Evolutionary conservation across 2,888 invertebrate species (phyloP).

Genomic region (Spilosoma lubricipeda): DNA sequence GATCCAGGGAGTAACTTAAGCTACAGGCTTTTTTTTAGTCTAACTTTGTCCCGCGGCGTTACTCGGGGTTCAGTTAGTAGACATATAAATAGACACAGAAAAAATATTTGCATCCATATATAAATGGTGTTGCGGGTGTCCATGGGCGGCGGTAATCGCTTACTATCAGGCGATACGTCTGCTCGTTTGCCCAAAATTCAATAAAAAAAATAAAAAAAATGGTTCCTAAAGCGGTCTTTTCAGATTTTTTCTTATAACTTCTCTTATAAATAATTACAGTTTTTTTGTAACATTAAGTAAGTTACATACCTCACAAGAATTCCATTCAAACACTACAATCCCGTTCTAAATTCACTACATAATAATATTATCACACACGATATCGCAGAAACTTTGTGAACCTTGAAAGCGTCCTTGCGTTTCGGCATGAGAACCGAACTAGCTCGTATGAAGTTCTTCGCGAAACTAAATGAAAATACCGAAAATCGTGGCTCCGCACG

Average conservation of each 20-base stretch:
- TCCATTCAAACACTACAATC: conserved; percentile 12
- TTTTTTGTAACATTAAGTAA: background rate
- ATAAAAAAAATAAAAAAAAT: too few species aligned
- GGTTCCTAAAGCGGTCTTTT: background rate
- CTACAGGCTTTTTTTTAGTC: too few species aligned
- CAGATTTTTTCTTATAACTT: background rate
- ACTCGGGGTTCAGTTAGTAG: too few species aligned
- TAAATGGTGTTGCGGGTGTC: too few species aligned
- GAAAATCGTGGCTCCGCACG: conserved; percentile 36
- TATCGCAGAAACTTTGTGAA: conserved; percentile 21
- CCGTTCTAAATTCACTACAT: conserved; percentile 5
- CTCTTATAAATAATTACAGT: too few species aligned
- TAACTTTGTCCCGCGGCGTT: too few species aligned
- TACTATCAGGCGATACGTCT: too few species aligned
- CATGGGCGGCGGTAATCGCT: too few species aligned
- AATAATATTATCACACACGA: conserved; percentile 2
- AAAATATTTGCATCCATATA: too few species aligned
- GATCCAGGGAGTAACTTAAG: too few species aligned
- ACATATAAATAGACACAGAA: too few species aligned
- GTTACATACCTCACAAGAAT: conserved; percentile 14
- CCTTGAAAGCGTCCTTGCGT: conserved; percentile 44
- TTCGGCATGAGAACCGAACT: conserved; percentile 30
- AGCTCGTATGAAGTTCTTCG: conserved; percentile 38
- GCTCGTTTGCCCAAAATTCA: too few species aligned
- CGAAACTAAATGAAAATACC: conserved; percentile 42